Percentiles rank a stretch among this genome's conserved stretches.
Evolutionary conservation across 2,113 vertebrate genomes (phyloP).

Genomic region (Mus musculus): DNA sequence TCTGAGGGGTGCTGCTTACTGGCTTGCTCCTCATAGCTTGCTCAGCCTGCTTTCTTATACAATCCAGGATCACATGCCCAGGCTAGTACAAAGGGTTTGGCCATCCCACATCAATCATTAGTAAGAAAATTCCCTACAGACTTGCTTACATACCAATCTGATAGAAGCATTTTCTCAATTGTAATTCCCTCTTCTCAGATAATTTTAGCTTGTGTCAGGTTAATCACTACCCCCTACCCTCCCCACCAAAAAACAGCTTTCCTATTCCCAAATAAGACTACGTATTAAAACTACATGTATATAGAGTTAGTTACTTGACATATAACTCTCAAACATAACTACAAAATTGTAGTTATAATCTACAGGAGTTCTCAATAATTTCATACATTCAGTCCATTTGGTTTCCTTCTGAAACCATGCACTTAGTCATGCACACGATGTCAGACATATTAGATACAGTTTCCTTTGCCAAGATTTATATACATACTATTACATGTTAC

Average conservation of each 20-base stretch:
- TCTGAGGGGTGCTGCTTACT: too few relatives aligned
- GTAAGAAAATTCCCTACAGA: not conserved
- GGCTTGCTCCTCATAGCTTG: not conserved
- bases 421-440: not conserved
- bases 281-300: not conserved
- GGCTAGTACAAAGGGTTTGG: not conserved
- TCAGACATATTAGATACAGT: not conserved
- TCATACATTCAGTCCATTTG: not conserved
- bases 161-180: not conserved
- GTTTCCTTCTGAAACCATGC: slow-evolving; percentile 12
- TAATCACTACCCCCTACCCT: too few relatives aligned
- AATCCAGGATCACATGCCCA: not conserved
- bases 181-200: not conserved
- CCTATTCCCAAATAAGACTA: slow-evolving; percentile 21
- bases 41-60: not conserved
- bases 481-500: not conserved
- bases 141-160: not conserved
- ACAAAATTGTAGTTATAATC: not conserved
- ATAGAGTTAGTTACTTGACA: not conserved
- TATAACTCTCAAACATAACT: not conserved
- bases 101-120: not conserved
- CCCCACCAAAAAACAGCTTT: not conserved
- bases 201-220: not conserved
- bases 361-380: not conserved
- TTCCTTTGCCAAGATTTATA: not conserved